Percentiles rank a stretch among this genome's conserved stretches.
Conservation (phyloP, 2,797 vertebrate species). For the Nyctibius grandis region DNA sequence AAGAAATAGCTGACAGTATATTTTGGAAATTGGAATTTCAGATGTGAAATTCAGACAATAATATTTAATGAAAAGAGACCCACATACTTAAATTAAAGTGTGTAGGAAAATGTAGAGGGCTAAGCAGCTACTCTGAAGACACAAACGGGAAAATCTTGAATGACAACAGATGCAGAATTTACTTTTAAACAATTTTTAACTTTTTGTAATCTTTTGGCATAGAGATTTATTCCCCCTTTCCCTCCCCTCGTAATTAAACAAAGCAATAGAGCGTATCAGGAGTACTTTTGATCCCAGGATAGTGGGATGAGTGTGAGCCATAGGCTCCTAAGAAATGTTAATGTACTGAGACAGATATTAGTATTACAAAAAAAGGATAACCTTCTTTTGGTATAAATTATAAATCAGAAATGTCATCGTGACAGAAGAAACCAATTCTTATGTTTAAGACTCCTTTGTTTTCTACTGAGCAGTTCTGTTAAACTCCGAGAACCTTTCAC, state of each 20-base stretch:
- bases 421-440: not conserved
- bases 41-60: not conserved
- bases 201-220: not conserved
- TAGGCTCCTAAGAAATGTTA: not conserved
- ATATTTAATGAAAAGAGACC: not conserved
- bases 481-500: not conserved
- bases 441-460: not conserved
- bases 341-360: not conserved
- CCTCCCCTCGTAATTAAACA: not conserved
- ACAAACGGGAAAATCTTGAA: not conserved
- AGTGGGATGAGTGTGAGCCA: not conserved
- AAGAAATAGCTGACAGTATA: not conserved
- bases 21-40: not conserved
- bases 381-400: not conserved
- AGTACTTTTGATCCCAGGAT: not conserved
- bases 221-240: not conserved
- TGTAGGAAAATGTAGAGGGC: not conserved
- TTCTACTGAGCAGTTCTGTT: not conserved
- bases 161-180: not conserved
- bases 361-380: not conserved
- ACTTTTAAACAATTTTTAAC: not conserved
- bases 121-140: not conserved
- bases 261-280: not conserved
- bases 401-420: not conserved
- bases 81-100: not conserved